Percentiles rank a stretch among this genome's conserved stretches.
These are phyloP conservation scores for Meriones unguiculatus DNA, from an alignment of 2,113 vertebrate genomes.

Conservation along the genomic window DNA sequence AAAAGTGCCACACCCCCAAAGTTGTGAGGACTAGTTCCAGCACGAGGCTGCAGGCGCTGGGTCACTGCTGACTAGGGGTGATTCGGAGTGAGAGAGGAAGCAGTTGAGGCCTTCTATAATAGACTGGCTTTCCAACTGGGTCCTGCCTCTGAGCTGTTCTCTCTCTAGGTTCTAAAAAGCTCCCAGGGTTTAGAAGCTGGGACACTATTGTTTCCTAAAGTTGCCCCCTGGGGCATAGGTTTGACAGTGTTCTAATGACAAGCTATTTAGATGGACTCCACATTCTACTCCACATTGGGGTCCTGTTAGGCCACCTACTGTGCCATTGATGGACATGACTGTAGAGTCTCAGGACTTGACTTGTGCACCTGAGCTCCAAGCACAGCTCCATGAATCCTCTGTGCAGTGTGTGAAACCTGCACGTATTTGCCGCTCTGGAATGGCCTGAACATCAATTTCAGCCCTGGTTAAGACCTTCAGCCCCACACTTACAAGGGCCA, in stretches of 20 bases:
- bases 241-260: neutral
- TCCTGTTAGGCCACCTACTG: no score
- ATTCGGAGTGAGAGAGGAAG: neutral
- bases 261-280: neutral
- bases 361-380: neutral
- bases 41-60: neutral
- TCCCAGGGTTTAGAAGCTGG: neutral
- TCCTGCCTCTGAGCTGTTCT: no score
- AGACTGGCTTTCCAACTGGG: neutral
- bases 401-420: no score
- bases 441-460: no score
- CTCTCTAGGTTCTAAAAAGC: neutral
- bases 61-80: neutral
- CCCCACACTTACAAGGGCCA: neutral
- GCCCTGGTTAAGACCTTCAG: neutral
- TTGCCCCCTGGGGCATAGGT: neutral
- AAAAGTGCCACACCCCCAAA: neutral
- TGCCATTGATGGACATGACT: neutral
- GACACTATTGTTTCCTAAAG: neutral
- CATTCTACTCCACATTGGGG: neutral
- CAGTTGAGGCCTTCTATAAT: neutral
- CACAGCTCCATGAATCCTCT: neutral
- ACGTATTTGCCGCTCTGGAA: neutral
- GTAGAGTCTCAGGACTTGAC: neutral
- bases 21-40: neutral